A percentile compares a stretch with the other conserved stretches of the same genome.
These are phyloP conservation scores for Anarrhichthys ocellatus DNA, from an alignment of 2,113 vertebrate species.

Conservation along the genomic window DNA sequence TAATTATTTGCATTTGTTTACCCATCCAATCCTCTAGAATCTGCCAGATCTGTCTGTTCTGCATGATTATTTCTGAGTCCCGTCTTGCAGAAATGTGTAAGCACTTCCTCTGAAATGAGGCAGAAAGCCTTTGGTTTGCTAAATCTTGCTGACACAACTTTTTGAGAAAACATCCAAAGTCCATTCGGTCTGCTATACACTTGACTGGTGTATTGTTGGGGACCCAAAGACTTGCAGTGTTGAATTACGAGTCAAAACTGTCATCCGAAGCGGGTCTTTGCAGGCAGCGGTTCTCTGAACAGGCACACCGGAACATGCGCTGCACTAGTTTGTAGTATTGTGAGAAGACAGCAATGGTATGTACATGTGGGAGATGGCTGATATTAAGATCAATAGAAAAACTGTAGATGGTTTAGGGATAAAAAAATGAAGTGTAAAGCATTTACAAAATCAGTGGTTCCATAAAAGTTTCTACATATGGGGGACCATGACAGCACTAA, in stretches of 20 bases:
- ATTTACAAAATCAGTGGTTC: background rate
- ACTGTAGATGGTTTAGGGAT: background rate
- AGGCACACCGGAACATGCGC: no score
- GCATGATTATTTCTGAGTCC: slow-evolving; percentile 1
- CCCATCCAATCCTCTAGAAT: slow-evolving; percentile 16
- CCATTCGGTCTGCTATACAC: background rate
- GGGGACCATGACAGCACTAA: background rate
- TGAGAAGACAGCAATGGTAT: background rate
- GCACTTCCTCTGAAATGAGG: background rate
- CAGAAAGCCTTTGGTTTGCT: slow-evolving; percentile 5
- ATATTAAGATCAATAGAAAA: background rate
- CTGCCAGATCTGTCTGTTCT: slow-evolving; percentile 5
- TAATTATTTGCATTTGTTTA: slow-evolving; percentile 58
- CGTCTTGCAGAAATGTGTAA: background rate
- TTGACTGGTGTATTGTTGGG: background rate
- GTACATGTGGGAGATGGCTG: background rate
- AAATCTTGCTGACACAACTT: background rate
- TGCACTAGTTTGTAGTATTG: background rate
- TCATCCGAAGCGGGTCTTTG: no score
- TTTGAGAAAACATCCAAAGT: background rate
- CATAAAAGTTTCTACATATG: background rate
- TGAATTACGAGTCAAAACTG: no score
- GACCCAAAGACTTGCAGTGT: background rate
- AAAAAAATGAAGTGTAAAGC: background rate
- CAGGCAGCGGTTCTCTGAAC: no score